A percentile compares a stretch with the other conserved stretches of the same genome.
Evolutionary conservation across 2,797 vertebrate genomes (phyloP).

Genomic region (Notolepis coatsorum): DNA sequence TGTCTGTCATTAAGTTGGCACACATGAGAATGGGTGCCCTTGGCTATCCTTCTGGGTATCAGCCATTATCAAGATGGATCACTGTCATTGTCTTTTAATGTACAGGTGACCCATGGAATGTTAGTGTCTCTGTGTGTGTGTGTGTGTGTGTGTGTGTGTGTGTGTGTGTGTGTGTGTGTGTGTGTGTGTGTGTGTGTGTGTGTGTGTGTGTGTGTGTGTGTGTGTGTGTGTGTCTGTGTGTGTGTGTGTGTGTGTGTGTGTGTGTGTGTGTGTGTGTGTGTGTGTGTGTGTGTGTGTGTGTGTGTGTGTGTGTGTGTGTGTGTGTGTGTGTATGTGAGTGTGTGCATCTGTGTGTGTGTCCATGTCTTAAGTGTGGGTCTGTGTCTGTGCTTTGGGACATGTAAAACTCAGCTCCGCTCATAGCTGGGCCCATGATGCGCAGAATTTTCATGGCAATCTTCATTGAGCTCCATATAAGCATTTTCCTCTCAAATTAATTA

Average conservation of each 20-base stretch:
- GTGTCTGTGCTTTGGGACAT: constrained; percentile 9
- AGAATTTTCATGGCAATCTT: constrained; percentile 48
- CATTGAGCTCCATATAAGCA: constrained; percentile 50
- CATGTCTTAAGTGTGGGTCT: background rate
- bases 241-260: constrained; percentile 4
- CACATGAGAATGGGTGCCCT: constrained; percentile 34
- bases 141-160: background rate
- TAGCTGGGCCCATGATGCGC: constrained; percentile 44
- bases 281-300: background rate
- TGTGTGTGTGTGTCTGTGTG: background rate
- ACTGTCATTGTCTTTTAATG: constrained; percentile 57
- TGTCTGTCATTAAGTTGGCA: constrained; percentile 41
- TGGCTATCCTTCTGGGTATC: constrained; percentile 37
- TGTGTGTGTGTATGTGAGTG: background rate
- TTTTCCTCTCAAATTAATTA: constrained; percentile 76
- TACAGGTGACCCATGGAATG: constrained; percentile 54
- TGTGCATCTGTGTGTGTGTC: background rate
- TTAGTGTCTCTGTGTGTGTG: constrained; percentile 23
- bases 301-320: constrained; percentile 2
- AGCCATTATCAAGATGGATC: constrained; percentile 61
- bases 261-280: constrained; percentile 13
- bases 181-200: background rate
- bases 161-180: constrained; percentile 2
- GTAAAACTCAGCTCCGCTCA: constrained; percentile 28
- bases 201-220: background rate